phyloP scores from a whole-genome alignment of 2,888 invertebrate species.

The Blomia tropicalis region DNA sequence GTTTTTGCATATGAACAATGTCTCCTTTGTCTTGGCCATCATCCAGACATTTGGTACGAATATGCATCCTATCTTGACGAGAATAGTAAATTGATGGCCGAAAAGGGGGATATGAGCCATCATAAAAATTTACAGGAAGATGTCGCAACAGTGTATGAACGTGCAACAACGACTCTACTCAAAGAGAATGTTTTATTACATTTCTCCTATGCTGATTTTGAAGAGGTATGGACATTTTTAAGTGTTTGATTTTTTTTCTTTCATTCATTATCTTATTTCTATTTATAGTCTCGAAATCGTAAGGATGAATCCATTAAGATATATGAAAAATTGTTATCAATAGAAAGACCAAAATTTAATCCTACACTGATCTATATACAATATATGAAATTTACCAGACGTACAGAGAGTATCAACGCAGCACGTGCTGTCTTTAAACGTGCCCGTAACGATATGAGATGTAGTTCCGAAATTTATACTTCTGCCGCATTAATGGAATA shows the following conservation, averaged over 20 bases:
- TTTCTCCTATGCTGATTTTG: conserved; percentile 97
- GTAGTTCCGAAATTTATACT: conserved; percentile 82
- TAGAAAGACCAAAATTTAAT: conserved; percentile 52
- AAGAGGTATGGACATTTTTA: conserved; percentile 49
- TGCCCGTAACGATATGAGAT: conserved; percentile 69
- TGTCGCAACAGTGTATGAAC: conserved; percentile 81
- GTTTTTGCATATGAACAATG: conserved; percentile 99
- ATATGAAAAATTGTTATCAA: conserved; percentile 74
- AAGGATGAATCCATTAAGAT: conserved; percentile 92
- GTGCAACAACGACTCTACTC: conserved; percentile 73
- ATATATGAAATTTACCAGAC: conserved; percentile 93
- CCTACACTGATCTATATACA: conserved; percentile 93
- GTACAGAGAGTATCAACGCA: conserved; percentile 94
- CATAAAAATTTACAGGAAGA: conserved; percentile 85
- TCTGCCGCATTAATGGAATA: conserved; percentile 98
- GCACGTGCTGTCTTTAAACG: conserved; percentile 85
- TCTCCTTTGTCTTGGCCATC: conserved; percentile 82
- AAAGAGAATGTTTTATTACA: conserved; percentile 82
- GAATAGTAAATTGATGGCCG: conserved; percentile 76
- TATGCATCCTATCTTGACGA: conserved; percentile 91
- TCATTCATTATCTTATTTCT: neutral
- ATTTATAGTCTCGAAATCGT: conserved; percentile 49
- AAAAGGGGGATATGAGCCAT: conserved; percentile 88
- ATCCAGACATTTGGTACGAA: conserved; percentile 98
- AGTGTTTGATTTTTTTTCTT: neutral